phyloP scores from a whole-genome alignment of 2,113 vertebrate species.

The Colistium nudipinnis region DNA sequence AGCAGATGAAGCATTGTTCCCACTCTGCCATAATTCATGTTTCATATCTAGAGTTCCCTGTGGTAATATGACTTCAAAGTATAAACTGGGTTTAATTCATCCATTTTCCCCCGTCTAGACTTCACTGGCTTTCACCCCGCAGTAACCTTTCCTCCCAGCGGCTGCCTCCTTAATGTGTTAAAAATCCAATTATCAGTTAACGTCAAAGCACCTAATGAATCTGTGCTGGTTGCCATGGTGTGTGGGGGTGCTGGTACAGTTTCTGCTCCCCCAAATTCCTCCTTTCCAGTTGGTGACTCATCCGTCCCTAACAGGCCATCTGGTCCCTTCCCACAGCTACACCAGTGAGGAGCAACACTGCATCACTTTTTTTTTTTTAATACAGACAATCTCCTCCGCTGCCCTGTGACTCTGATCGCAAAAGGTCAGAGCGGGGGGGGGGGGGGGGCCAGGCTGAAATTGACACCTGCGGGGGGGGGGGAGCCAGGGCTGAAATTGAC shows the following conservation, averaged over 20 bases:
- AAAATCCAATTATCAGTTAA: constrained; percentile 49
- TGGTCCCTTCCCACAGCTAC: constrained; percentile 20
- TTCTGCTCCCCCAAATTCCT: constrained; percentile 21
- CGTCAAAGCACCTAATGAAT: constrained; percentile 36
- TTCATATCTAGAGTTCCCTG: constrained; percentile 1
- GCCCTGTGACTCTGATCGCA: constrained; percentile 35
- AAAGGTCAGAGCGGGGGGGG: constrained; percentile 79
- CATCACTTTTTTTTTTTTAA: constrained; percentile 28
- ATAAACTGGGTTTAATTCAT: constrained; percentile 11
- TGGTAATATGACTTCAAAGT: background rate
- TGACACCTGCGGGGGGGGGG: constrained; percentile 58
- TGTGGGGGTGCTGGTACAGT: background rate
- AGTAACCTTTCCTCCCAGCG: constrained; percentile 24
- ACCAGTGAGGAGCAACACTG: constrained; percentile 8
- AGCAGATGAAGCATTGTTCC: background rate
- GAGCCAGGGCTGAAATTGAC: constrained; percentile 74
- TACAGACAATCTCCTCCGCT: constrained; percentile 17
- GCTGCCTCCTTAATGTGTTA: constrained; percentile 30
- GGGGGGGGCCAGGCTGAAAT: constrained; percentile 71
- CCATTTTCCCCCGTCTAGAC: background rate
- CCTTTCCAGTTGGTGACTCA: constrained; percentile 42
- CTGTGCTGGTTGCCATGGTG: constrained; percentile 15
- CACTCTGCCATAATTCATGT: background rate
- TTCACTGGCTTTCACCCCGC: constrained; percentile 8
- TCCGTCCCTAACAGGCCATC: constrained; percentile 45